Conservation (phyloP, 2,797 vertebrate genomes). For the Xiphophorus birchmanni region DNA sequence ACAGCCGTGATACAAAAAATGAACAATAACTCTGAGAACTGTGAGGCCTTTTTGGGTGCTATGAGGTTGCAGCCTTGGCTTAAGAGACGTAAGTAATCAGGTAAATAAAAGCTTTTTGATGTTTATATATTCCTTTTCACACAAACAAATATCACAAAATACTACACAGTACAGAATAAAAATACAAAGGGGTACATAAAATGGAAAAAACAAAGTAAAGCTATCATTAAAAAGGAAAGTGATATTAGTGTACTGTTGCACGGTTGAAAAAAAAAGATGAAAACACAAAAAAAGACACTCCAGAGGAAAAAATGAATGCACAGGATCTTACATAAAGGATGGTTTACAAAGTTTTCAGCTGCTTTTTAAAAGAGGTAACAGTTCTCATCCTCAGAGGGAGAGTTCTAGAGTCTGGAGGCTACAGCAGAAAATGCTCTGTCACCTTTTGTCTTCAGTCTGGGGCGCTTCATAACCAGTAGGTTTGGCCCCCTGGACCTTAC, state of each 20-base stretch:
- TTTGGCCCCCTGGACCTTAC: not conserved
- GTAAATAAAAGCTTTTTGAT: not conserved
- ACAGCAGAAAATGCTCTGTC: not conserved
- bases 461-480: not conserved
- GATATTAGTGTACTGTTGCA: not conserved
- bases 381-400: not conserved
- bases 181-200: not conserved
- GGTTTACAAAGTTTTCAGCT: not conserved
- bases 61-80: not conserved
- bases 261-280: not conserved
- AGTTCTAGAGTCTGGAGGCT: not conserved
- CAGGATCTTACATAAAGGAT: not conserved
- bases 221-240: not conserved
- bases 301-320: not conserved
- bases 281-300: not conserved
- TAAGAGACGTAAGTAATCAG: not conserved
- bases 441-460: not conserved
- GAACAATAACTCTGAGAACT: not conserved
- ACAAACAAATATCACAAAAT: not conserved
- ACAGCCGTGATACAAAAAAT: not conserved
- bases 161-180: not conserved
- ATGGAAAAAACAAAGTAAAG: not conserved
- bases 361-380: not conserved
- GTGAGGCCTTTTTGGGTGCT: not conserved
- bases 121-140: not conserved